Base-by-base conservation (phyloP, 2,797 vertebrate genomes). In the Sebastes glaucus region DNA sequence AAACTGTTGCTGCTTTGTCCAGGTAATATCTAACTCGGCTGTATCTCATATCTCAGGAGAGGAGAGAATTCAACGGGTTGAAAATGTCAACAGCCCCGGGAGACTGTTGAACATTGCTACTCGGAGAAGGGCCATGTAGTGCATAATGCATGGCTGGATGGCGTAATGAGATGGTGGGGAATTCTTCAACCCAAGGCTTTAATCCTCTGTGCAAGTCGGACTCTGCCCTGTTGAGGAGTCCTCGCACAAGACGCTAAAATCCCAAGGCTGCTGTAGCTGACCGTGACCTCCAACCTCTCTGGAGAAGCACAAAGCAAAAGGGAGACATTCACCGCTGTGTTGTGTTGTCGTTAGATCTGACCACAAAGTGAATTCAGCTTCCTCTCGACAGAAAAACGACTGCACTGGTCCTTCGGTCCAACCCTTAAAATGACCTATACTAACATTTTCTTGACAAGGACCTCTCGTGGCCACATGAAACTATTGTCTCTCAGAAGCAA, bases 61-160 rank as follows among this genome's bases (percentile, higher is more conserved):
- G 71, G 18, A 53, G 71, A 86, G 53, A 81, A 91, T 81, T 85
- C 74, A 83, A 66, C 11, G 25, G 81, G 86, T 84, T 87, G 78
- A 83, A 90, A 86, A 91, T 91, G 87, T 91, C 90, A 85, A 78
- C 71, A 81, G 71, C 78, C 83, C 80, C 63, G 0, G 78, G 87
- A 88, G 87, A 81, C 42, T 38, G 71, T 23, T 65, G 75, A 84
- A 78, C 70, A 87, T 23, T 61, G 66, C 75, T 68, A 68, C 75
- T 65, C 67, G 9, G 14, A 71, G 71, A 71, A 56, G 60, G 67
- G 77, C 55, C 49, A 35, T 63, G 70, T n/a, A 16, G 69, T 82
- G 76, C 78, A 88, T 83, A 73, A 85, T 75, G 77, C 32, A 75
- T 55, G 74, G 65, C 75, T 60, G 53, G 22, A 77, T 52, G 38